These are phyloP conservation scores for Typhlichthys subterraneus DNA, from an alignment of 2,797 vertebrate species.

Conservation along the genomic window DNA sequence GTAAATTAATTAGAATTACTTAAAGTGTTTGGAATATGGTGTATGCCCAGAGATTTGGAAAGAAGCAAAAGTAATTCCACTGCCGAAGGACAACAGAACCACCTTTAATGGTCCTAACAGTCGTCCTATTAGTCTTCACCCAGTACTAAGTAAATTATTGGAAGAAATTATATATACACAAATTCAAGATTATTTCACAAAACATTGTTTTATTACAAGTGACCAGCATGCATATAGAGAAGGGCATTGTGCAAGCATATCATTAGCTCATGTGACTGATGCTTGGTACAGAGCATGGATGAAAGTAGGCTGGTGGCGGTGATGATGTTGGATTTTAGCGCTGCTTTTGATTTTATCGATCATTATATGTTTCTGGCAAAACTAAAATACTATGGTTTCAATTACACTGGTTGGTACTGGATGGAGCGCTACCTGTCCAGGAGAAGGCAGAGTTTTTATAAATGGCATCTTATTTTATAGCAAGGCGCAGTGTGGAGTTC, in stretches of 20 bases:
- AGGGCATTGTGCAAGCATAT: conserved; percentile 5
- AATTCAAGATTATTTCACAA: background rate
- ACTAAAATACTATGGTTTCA: background rate
- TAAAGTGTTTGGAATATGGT: no score
- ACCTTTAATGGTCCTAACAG: no score
- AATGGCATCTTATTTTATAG: no score
- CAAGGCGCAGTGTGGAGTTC: background rate
- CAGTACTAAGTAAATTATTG: background rate
- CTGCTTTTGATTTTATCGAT: background rate
- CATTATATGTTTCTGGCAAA: background rate
- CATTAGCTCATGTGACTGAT: background rate
- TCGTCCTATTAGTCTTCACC: no score
- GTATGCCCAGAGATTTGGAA: no score
- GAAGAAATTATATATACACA: background rate
- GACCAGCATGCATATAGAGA: background rate
- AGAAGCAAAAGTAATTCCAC: no score
- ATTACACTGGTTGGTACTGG: background rate
- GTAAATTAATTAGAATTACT: no score
- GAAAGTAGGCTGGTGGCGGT: background rate
- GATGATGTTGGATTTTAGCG: background rate
- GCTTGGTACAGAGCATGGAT: background rate
- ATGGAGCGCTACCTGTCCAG: no score
- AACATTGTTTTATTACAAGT: background rate
- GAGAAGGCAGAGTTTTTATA: no score
- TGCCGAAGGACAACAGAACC: no score